Percentiles rank a stretch among this genome's conserved stretches.
phyloP scores from a whole-genome alignment of 2,888 invertebrate species.

The Argynnis bischoffii region DNA sequence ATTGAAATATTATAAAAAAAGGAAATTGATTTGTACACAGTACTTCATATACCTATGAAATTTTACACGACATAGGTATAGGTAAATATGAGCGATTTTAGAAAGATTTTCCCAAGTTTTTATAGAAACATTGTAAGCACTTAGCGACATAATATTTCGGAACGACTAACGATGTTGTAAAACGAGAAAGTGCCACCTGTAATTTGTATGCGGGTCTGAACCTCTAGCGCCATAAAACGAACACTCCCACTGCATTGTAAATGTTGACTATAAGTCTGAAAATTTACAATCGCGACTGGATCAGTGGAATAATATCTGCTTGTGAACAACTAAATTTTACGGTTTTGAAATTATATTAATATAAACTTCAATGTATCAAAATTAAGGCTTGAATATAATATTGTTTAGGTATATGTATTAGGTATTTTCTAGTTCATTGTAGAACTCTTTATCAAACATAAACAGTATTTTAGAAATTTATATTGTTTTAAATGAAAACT shows the following conservation, averaged over 20 bases:
- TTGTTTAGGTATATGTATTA: no score
- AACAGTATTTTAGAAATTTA: no score
- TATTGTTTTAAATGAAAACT: no score
- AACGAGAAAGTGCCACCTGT: constrained; percentile 64
- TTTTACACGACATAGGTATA: no score
- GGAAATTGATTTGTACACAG: no score
- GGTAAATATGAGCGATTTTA: no score
- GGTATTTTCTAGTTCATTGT: no score
- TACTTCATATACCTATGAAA: no score
- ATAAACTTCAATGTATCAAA: no score
- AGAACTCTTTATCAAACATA: no score
- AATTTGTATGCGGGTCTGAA: constrained; percentile 69
- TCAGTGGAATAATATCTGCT: neutral
- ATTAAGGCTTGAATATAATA: no score
- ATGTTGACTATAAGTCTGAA: constrained; percentile 24
- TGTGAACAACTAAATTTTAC: neutral
- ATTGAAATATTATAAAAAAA: no score
- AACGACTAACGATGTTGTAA: constrained; percentile 59
- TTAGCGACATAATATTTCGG: constrained; percentile 48
- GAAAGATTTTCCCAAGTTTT: neutral
- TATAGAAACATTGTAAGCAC: constrained; percentile 34
- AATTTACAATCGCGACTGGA: constrained; percentile 26
- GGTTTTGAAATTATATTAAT: neutral
- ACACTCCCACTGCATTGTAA: constrained; percentile 67
- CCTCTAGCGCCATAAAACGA: constrained; percentile 62